Base-by-base conservation (phyloP, 2,113 vertebrate species). In the Eurystomus gularis region DNA sequence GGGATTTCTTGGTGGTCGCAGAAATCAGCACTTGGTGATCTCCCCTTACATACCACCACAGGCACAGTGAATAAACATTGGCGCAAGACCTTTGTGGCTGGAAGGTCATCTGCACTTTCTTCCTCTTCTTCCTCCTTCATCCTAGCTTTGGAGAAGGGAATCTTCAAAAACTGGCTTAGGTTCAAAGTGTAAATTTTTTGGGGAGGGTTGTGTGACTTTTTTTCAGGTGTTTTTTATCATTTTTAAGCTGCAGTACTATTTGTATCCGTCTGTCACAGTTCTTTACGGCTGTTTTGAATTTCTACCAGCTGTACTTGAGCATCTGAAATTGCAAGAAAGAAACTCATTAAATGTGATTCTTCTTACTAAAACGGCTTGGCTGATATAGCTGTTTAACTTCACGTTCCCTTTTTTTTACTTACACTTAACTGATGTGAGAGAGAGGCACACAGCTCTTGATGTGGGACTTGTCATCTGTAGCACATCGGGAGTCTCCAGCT, bases 241-340 rank as follows among this genome's bases (percentile, higher is more conserved):
- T 98, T 98, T 98, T 88, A 98, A 98, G 97, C 98, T 97, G 97
- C 98, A 98, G 98, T 98, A 98, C 97, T 98, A 97, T 98, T 98
- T 98, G 98, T 98, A 98, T 98, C 97, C 37, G 98, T 98, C 96
- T 98, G 97, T 98, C 98, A 97, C 98, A 97, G 97, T 97, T 98
- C 97, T 97, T 96, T 98, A 96, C 97, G 97, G 98, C 98, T 98
- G 98, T 98, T 98, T 97, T 96, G 98, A 98, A 98, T 98, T 98
- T 98, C 97, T 98, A 98, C 96, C 97, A 98, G 98, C 98, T 98
- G 98, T 98, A 98, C 86, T 98, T 97, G 96, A 98, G 97, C 97
- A 98, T 98, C 97, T 97, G 97, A 98, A 98, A 98, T 97, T 96
- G 97, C 97, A 98, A 97, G 97, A 98, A 98, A 98, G 96, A 98